Base-by-base conservation (phyloP, 1,140 invertebrate genomes). In the Monomorium pharaonis region DNA sequence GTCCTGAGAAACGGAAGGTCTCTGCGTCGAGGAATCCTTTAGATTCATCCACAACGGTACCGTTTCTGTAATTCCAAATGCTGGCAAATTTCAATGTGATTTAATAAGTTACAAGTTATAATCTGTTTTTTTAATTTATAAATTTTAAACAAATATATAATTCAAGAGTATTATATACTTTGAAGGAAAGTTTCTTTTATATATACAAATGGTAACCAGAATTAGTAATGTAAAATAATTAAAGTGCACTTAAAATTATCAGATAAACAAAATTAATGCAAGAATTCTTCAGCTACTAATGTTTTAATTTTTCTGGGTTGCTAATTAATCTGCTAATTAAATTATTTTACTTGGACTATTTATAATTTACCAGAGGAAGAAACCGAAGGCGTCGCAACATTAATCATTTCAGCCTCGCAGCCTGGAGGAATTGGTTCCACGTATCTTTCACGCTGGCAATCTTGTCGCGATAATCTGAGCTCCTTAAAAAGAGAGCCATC, bases 401-500 rank as follows among this genome's bases (percentile, higher is more conserved):
- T 91, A 44, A 97, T 92, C 9, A 96, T 95, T 93, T 97, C 96
- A 54, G 96, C 93, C 93, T 97, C 97, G 88, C 96, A 97, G n/a
- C 95, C 96, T 9, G 96, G 94, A 88, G 96, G 95, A 27, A 96
- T 93, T 21, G 95, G 95, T 86, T 96, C 96, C 16, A 95, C 91
- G n/a, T 95, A 94, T 80, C 95, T 92, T 80, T 95, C 93, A 76
- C 95, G 92, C 81, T 94, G 93, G 89, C 97, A 98, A 47, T 98
- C 96, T 67, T 96, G 95, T 84, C 96, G 95, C 3, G 96, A 96
- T 69, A 98, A 95, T 65, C 97, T 95, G 77, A 97, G 96, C 78
- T 97, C 96, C 87, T 96, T 96, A 0, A 98, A 95, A 0, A 97
- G 95, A 12, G 96, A 96, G 0, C 97, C 97, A 91, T 98, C 97